phyloP scores from a whole-genome alignment of 1,140 invertebrate species.

The Cydia strobilella region DNA sequence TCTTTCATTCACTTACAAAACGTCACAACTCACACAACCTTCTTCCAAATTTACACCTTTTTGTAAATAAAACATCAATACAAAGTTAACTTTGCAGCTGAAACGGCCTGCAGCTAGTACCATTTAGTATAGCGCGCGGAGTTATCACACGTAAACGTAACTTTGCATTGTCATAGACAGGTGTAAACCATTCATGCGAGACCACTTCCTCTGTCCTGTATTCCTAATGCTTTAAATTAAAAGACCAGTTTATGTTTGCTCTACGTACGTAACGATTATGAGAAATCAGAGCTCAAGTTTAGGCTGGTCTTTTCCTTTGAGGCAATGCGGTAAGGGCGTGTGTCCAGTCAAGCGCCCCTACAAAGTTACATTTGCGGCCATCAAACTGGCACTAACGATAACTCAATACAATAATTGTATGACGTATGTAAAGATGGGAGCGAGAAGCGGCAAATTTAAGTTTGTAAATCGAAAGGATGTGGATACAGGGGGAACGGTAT shows the following conservation, averaged over 20 bases:
- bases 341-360: background rate
- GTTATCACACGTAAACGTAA: background rate
- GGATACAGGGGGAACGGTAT: background rate
- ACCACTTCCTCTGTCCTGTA: background rate
- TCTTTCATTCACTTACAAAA: background rate
- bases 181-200: background rate
- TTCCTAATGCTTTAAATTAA: background rate
- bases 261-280: background rate
- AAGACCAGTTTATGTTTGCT: background rate
- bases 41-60: background rate
- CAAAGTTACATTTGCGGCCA: background rate
- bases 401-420: background rate
- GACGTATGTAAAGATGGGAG: background rate
- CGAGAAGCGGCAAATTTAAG: background rate
- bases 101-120: background rate
- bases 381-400: background rate
- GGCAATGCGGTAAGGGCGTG: background rate
- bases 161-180: background rate
- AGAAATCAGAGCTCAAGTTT: background rate
- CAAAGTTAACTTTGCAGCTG: background rate
- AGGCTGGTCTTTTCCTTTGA: background rate
- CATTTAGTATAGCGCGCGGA: background rate
- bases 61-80: background rate
- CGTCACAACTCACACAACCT: background rate
- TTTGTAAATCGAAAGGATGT: constrained; percentile 14